Base-by-base conservation (phyloP, 1,140 invertebrate species). In the Microplitis mediator region DNA sequence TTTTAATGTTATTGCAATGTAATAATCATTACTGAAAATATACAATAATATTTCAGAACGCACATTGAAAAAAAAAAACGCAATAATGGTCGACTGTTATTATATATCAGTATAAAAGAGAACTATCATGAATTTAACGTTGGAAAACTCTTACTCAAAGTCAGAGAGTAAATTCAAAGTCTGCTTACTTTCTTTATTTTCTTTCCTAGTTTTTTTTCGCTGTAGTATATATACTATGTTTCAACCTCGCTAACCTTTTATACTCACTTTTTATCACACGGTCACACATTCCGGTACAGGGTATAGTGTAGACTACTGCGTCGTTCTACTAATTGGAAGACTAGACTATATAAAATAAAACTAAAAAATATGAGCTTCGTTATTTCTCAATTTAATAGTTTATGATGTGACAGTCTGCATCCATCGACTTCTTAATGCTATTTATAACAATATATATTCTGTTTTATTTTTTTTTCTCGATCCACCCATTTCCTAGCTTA, bases 311-410 rank as follows among this genome's bases (percentile, higher is more conserved):
- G 14, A 13, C 51, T 32, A 67, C 51, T 56, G 65, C 51, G 45
- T 35, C 69, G 62, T 32, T 52, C 13, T 45, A 11, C 73, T 77
- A 80, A 80, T 79, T 79, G 76, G 67, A 75, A 73, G 66, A 77
- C 71, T 61, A 16, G 67, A 54, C n/a, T 6, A 36, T 69, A n/a
- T 39, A 11, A 23, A 45, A 54, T 51, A 54, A 36, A 50, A 64
- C 60, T 74, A 63, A 64, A 70, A 71, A 71, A 75, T 67, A 64
- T 70, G 31, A 71, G 74, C 68, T 74, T 78, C 78, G 74, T 74
- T 77, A 80, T 80, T 76, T 79, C 79, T 79, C 67, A 74, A 78
- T 77, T 77, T 68, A 63, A 35, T 60, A 67, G 31, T 78, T 76
- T 77, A 69, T 50, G 51, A 45, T 52, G 8, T 52, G 8, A 16